phyloP scores from a whole-genome alignment of 2,113 vertebrate species.

The Rhinichthys klamathensis region DNA sequence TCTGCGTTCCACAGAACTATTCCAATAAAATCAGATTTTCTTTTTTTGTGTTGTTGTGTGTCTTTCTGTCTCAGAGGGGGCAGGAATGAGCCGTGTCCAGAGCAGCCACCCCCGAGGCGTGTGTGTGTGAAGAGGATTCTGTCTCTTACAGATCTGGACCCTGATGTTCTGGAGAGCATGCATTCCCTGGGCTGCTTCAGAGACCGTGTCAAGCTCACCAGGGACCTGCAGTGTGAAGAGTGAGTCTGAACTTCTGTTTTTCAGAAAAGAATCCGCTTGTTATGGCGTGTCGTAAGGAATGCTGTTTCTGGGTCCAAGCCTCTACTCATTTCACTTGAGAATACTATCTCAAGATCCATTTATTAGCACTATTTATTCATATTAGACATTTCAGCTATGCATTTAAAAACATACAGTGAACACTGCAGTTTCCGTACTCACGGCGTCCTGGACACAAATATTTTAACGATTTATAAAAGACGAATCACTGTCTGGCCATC shows the following conservation, averaged over 20 bases:
- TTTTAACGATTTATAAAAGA: no score
- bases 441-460: no score
- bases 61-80: constrained; percentile 72
- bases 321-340: not conserved
- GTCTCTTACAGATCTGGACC: constrained; percentile 86
- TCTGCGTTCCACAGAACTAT: not conserved
- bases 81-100: constrained; percentile 84
- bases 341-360: not conserved
- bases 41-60: not conserved
- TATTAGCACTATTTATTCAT: not conserved
- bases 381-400: not conserved
- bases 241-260: constrained; percentile 67
- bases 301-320: not conserved
- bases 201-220: constrained; percentile 84
- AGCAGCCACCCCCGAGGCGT: constrained; percentile 81
- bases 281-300: not conserved
- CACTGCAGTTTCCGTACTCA: not conserved
- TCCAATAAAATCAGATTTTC: not conserved
- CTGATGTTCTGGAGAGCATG: constrained; percentile 90
- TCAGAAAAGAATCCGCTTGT: not conserved
- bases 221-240: constrained; percentile 88
- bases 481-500: no score
- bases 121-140: constrained; percentile 83
- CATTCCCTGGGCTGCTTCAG: constrained; percentile 89
- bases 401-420: not conserved